Evolutionary conservation across 2,797 vertebrate species (phyloP).

Genomic region (Cirrhinus molitorella): DNA sequence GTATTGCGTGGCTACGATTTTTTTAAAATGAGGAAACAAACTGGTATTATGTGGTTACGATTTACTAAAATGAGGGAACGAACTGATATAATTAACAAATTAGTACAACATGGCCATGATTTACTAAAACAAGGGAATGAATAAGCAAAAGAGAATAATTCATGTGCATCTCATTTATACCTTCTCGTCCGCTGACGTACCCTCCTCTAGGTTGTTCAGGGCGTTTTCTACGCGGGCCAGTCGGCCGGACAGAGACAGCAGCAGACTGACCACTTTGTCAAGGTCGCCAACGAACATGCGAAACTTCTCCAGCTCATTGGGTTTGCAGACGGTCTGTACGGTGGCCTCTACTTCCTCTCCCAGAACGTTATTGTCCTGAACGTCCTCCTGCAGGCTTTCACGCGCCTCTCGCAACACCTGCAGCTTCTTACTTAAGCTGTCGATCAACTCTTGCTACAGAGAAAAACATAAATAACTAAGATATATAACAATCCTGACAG

Average conservation of each 20-base stretch:
- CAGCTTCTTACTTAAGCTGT: slow-evolving; percentile 91
- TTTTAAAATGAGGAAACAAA: too few relatives aligned
- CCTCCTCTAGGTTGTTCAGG: slow-evolving; percentile 89
- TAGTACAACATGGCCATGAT: too few relatives aligned
- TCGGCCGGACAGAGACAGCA: slow-evolving; percentile 91
- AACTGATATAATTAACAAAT: too few relatives aligned
- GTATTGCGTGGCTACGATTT: too few relatives aligned
- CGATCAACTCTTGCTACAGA: slow-evolving; percentile 90
- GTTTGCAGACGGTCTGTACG: slow-evolving; percentile 87
- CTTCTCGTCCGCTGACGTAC: slow-evolving; percentile 83
- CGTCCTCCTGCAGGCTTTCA: slow-evolving; percentile 89
- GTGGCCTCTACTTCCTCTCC: slow-evolving; percentile 89
- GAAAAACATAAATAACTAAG: background rate
- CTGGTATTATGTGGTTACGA: accelerated
- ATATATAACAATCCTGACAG: background rate
- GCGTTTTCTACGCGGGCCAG: slow-evolving; percentile 94
- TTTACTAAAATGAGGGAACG: too few relatives aligned
- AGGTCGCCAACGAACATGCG: slow-evolving; percentile 94
- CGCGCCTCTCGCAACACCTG: slow-evolving; percentile 89
- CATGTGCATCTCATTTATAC: slow-evolving; percentile 67
- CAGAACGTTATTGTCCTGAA: slow-evolving; percentile 89
- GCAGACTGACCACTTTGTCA: slow-evolving; percentile 95
- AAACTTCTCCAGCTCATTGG: slow-evolving; percentile 94
- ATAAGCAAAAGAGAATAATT: background rate
- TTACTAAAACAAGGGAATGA: too few relatives aligned